A percentile compares a stretch with the other conserved stretches of the same genome.
Evolutionary conservation across 2,113 vertebrate species (phyloP).

Genomic region (Lipophrys pholis): DNA sequence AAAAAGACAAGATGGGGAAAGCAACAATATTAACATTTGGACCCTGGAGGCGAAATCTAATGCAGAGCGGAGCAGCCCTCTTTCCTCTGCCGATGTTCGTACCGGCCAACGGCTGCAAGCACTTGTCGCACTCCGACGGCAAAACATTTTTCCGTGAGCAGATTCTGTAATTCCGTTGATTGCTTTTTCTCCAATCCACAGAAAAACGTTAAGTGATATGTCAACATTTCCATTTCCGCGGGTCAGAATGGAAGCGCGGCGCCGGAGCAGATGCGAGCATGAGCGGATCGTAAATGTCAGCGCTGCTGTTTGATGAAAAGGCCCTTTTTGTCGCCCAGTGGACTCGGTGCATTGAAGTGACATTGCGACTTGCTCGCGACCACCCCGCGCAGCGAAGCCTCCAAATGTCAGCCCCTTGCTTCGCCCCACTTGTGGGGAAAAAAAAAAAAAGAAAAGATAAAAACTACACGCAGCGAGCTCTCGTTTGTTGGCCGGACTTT

Average conservation of each 20-base stretch:
- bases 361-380: constrained; percentile 27
- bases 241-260: constrained; percentile 38
- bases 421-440: constrained; percentile 5
- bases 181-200: neutral
- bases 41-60: constrained; percentile 25
- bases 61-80: too few relatives aligned
- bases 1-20: neutral
- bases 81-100: too few relatives aligned
- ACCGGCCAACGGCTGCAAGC: too few relatives aligned
- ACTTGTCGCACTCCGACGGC: too few relatives aligned
- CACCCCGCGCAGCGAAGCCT: neutral
- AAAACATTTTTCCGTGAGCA: too few relatives aligned
- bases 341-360: constrained; percentile 47
- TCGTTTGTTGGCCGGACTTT: too few relatives aligned
- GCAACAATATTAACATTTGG: constrained; percentile 30
- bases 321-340: constrained; percentile 20
- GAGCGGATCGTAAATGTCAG: constrained; percentile 50
- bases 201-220: constrained; percentile 41
- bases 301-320: constrained; percentile 28
- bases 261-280: constrained; percentile 32
- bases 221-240: constrained; percentile 55
- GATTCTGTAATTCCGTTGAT: too few relatives aligned
- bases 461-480: too few relatives aligned
- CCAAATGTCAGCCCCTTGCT: constrained; percentile 36
- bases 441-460: neutral